Evolutionary conservation across 1,140 invertebrate genomes (phyloP), one percentile per base, ranked within the genome.

Genomic region (Archivesica marissinica): DNA sequence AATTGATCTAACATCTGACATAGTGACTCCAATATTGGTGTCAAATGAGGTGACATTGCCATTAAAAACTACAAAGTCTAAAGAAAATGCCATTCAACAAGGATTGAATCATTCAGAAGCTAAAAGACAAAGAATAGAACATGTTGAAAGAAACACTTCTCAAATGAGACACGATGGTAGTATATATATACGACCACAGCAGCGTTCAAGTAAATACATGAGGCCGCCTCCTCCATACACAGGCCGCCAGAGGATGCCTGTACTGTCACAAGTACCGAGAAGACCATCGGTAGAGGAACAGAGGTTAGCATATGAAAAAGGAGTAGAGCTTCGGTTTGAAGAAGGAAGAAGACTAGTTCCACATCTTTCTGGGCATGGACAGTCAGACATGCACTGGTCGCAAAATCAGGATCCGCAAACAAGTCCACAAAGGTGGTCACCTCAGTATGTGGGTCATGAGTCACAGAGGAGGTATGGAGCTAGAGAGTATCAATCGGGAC

Each of bases 61-160:
- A 33, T 17, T 7, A 30, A 50, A 56, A 30, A 54, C n/a, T 25
- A 20, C 33, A 20, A 54, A 23, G n/a, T 30, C 25, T 23, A 76
- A 20, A 38, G 76, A 79, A 66, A 64, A n/a, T 9, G 76, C 56
- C 4, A 66, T 79, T 4, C 76, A 79, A 47, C 23, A 79, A 15
- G 76, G 66, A 61, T 33, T 79, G 33, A 41, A 20, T 25, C 13
- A 47, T 64, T 56, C 76, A 11, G 23, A 64, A 28, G 30, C 59
- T 6, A 79, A 64, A 33, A 61, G 76, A 79, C 76, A 64, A 38
- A 79, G 35, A 39, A 6, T 44, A 3, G 76, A 79, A 1, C 44
- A 13, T 64, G n/a, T 13, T 44, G 76, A 76, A n/a, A 25, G 15
- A n/a, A 2, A 7, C 15, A 0, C 59, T 35, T 2, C 6, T 64